Base-by-base conservation (phyloP, 1,140 invertebrate species). In the Cotesia chilonis region DNA sequence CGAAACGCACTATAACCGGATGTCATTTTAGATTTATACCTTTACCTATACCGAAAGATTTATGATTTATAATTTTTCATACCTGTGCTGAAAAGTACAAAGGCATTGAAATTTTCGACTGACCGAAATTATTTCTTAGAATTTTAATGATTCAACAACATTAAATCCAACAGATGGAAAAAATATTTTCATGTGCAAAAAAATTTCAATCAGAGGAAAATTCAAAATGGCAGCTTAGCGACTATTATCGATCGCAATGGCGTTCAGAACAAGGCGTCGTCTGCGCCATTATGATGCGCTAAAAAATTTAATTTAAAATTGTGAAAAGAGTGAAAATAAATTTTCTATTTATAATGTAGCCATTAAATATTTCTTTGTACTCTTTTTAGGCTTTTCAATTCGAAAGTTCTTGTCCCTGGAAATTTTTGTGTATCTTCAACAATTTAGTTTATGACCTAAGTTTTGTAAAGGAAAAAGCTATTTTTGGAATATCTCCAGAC, bases 201-300 rank as follows among this genome's bases (percentile, higher is more conserved):
- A 10, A 28, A 28, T 9, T 5, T 5, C 5, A 61, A 28, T n/a
- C 2, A 38, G 28, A 4, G 4, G 12, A 10, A 10, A 35, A n/a
- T 41, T n/a, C 38, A 83, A 82, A 85, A 85, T 85, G 83, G 82
- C 83, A 79, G 75, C 74, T 61, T 61, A 68, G 72, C 60, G 75
- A 68, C 71, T 41, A 1, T 54, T 84, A 86, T 86, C 74, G 85
- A 86, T 86, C 82, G 81, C 82, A 71, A 85, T 85, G 83, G 83
- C 80, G 84, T 82, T 74, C 38, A 47, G 10, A 35, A 37, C 35
- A 28, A 41, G 52, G 36, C 68, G 68, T 66, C 69, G 73, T 60
- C 14, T 14, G 35, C 54, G 55, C 41, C 37, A 41, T 20, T 51
- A 59, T 64, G 55, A 60, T 63, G 73, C 73, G 69, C 61, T 35